phyloP scores from a whole-genome alignment of 2,797 vertebrate genomes.

The Gymnothorax reevesii region DNA sequence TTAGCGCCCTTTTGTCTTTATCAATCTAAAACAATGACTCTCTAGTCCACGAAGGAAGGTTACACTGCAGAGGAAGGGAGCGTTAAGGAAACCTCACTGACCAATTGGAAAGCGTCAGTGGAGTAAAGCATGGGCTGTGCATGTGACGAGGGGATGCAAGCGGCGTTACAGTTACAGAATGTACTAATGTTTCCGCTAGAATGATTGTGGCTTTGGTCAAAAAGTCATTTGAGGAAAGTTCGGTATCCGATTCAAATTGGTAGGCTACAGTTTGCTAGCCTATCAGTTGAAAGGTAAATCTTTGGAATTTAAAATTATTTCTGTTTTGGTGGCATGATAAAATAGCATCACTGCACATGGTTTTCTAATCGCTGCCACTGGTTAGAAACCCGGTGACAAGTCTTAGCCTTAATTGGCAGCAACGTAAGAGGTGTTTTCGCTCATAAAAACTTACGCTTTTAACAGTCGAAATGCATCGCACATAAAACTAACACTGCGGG shows the following conservation, averaged over 20 bases:
- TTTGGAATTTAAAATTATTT: not conserved
- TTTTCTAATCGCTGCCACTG: not conserved
- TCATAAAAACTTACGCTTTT: no score
- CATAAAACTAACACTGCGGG: not conserved
- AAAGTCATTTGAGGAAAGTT: not conserved
- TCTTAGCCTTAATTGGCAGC: not conserved
- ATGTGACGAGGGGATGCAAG: constrained; percentile 25
- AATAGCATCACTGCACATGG: not conserved
- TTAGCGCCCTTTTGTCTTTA: not conserved
- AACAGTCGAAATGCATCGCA: not conserved
- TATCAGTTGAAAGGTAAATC: not conserved
- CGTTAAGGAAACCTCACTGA: constrained; percentile 23
- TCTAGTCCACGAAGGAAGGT: constrained; percentile 22
- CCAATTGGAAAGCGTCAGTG: constrained; percentile 33
- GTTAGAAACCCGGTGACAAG: not conserved
- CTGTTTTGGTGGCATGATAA: not conserved
- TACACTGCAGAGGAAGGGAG: constrained; percentile 32
- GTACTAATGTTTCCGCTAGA: not conserved
- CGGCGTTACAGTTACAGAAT: not conserved
- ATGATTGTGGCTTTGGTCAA: not conserved
- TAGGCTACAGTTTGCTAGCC: not conserved
- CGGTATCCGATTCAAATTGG: not conserved
- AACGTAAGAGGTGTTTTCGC: not conserved
- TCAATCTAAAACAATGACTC: not conserved
- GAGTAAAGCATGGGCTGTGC: constrained; percentile 21